A percentile compares a stretch with the other conserved stretches of the same genome.
Conservation (phyloP, 2,113 vertebrate genomes). For the Scalopus aquaticus region DNA sequence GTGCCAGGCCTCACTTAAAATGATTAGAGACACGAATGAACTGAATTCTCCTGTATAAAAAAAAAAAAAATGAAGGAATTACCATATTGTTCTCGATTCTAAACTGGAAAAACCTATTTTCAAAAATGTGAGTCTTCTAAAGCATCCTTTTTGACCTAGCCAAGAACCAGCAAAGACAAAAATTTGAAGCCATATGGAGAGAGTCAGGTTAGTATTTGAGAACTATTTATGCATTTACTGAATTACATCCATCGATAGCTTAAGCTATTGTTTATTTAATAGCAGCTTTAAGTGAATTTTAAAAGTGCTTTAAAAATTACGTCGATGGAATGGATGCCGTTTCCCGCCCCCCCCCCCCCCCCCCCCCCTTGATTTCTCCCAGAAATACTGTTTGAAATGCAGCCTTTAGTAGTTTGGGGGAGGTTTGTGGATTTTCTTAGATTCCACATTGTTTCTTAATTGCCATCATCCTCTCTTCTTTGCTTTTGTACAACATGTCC, state of each 20-base stretch:
- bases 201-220: conserved; percentile 34
- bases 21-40: neutral
- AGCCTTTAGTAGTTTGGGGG: neutral
- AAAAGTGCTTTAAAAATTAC: conserved; percentile 33
- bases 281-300: conserved; percentile 29
- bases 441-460: conserved; percentile 53
- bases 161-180: neutral
- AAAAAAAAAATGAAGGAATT: neutral
- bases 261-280: conserved; percentile 29
- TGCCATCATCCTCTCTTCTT: conserved; percentile 38
- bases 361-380: conserved; percentile 26
- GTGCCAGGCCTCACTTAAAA: neutral
- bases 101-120: conserved; percentile 16
- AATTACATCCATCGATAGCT: neutral
- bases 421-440: neutral
- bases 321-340: neutral
- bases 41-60: neutral
- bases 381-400: conserved; percentile 43
- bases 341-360: neutral
- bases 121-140: conserved; percentile 4
- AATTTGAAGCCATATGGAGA: neutral
- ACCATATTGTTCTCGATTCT: neutral
- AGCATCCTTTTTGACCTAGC: neutral
- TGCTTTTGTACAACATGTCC: conserved; percentile 4
- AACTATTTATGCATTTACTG: conserved; percentile 21